Conservation (phyloP, 2,797 vertebrate genomes). For the Gobio occitaniae region DNA sequence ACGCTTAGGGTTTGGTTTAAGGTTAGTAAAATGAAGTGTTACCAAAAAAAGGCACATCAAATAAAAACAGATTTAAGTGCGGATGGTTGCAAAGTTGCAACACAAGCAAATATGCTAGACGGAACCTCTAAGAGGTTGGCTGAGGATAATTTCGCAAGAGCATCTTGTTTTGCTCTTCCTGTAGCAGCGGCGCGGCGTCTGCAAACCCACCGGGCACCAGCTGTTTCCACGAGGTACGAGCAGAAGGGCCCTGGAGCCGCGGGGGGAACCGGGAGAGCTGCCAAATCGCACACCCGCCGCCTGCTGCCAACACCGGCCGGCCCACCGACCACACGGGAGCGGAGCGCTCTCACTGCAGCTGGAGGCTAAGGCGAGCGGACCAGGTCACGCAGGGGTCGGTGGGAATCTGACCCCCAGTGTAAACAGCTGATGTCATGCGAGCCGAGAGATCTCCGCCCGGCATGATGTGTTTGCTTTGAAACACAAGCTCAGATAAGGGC, state of each 20-base stretch:
- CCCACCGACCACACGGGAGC: not conserved
- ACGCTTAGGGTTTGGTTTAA: no score
- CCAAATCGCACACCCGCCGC: conserved; percentile 8
- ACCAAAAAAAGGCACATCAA: not conserved
- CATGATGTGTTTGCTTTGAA: conserved; percentile 8
- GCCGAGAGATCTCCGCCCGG: not conserved
- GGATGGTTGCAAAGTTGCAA: not conserved
- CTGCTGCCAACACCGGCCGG: not conserved
- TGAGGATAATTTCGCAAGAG: not conserved
- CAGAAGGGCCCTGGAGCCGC: conserved; percentile 54
- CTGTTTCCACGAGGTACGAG: conserved; percentile 69
- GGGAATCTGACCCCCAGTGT: conserved; percentile 17
- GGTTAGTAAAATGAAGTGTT: no score
- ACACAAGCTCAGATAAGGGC: conserved; percentile 28
- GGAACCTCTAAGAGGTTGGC: not conserved
- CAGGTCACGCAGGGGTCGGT: conserved; percentile 5
- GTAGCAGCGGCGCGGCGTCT: not conserved
- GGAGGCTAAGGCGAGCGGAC: not conserved
- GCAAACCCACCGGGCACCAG: conserved; percentile 53
- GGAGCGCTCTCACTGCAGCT: not conserved
- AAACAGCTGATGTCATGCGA: conserved; percentile 30
- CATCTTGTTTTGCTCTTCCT: not conserved
- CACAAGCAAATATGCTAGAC: not conserved
- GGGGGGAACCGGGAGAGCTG: not conserved
- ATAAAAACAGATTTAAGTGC: not conserved